Evolutionary conservation across 1,140 invertebrate genomes (phyloP), one percentile per base, ranked within the genome.

Genomic region (Drosophila equinoxialis): DNA sequence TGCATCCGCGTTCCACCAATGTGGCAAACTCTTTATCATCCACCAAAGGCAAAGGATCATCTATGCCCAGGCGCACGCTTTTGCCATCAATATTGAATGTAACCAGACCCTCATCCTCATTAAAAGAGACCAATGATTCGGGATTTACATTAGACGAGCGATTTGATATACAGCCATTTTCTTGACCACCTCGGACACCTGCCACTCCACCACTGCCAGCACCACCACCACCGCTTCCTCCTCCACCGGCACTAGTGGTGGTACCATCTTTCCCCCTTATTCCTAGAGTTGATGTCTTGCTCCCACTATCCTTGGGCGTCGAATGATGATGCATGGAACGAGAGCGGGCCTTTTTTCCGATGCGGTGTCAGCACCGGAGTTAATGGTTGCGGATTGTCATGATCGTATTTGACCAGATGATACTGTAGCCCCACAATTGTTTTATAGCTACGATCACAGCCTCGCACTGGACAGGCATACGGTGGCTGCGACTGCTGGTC

Each of bases 401-500:
- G 96, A 91, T 97, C 96, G 93, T 95, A 96, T 89, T 97, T 96
- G 66, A 95, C 95, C 71, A 98, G 93, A 92, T 98, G 97, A 92
- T 96, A 97, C 89, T 97, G 96, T 74, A 98, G 94, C 1, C 97
- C 97, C 90, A 95, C 95, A 66, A 96, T 94, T 74, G 96, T 97
- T 93, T 97, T 97, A 92, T 97, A 98, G 20, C 96, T 94, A 92
- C 96, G 96, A 54, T 95, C 96, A 93, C 97, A 98, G 71, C 96
- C 95, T 81, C 95, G 94, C 45, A 97, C 93, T 10, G 97, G 97
- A 89, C 97, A 98, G 79, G 95, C 94, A 92, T 97, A 97, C 37
- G 97, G 97, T 69, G 96, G 96, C 61, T 81, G 75, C 65, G 96
- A 94, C 89, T 94, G 96, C 68, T 96, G 95, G 74, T 95, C 95